Conservation (phyloP, 2,797 vertebrate species). For the Steatocranus sp. region DNA sequence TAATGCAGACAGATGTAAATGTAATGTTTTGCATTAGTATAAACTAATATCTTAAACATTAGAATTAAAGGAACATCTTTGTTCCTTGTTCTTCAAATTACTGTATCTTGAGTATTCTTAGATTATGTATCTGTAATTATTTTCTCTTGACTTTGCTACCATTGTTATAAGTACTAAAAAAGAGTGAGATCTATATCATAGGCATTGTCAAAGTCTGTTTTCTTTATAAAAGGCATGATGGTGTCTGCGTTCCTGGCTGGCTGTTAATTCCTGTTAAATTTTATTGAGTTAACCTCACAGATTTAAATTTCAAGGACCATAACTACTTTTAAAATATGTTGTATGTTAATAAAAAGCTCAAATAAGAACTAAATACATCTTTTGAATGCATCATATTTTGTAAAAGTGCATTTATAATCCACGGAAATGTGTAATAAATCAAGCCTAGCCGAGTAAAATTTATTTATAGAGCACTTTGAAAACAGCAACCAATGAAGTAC, state of each 20-base stretch:
- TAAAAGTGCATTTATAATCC: background rate
- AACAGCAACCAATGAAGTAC: background rate
- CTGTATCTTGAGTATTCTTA: background rate
- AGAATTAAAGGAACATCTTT: background rate
- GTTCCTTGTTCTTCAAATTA: background rate
- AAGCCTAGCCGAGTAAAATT: accelerated
- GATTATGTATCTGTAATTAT: background rate
- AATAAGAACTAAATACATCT: background rate
- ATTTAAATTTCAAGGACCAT: accelerated
- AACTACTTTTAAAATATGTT: background rate
- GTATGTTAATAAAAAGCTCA: background rate
- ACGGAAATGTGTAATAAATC: background rate
- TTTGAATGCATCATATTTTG: background rate
- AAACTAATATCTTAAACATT: background rate
- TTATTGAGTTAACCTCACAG: background rate
- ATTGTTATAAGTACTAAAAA: background rate
- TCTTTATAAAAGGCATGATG: background rate
- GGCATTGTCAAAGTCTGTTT: background rate
- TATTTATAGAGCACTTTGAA: background rate
- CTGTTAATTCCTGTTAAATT: background rate
- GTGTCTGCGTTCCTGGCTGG: background rate
- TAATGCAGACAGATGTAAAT: background rate
- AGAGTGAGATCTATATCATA: background rate
- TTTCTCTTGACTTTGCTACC: background rate
- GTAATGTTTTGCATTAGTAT: background rate